Evolutionary conservation across 2,888 invertebrate species (phyloP), one percentile per base, ranked within the genome.

Genomic region (Epirrita christyi): DNA sequence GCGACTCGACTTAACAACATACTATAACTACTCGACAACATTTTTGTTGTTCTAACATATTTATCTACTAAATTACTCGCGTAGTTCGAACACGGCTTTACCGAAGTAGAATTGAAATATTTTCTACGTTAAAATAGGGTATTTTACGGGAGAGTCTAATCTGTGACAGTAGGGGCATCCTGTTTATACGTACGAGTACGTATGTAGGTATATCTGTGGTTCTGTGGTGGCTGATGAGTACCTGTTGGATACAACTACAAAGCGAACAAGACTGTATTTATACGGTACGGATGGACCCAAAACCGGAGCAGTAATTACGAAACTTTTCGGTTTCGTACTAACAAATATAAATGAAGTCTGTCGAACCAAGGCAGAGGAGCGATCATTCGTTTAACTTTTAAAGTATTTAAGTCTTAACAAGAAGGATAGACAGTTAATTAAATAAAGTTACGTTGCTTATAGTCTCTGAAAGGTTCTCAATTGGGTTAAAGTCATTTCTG

Each of bases 271-370:
- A 29, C 45, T 42, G 44, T 53, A 60, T 51, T 2, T 54, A 45
- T 57, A 47, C 55, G 47, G 36, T 37, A 37, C 9, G 46, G 54
- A 50, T 58, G 58, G 60, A 62, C 55, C 47, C 68, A 21, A 21
- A 21, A 67, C 60, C 61, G 53, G 70, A 72, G 74, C 66, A 59
- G 72, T 77, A 80, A 81, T 80, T 78, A 76, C 72, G 61, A 69
- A 80, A 77, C 70, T 76, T 73, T 68, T 67, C 67, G 2, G 21
- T 65, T 65, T 62, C 61, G 61, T 36, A 40, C 49, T 53, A 63
- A 66, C 68, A 69, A 70, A 77, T 73, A 76, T 66, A 73, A 75
- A 79, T 72, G 68, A 68, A 74, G 65, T 64, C 68, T 70, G 69
- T 62, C 67, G 66, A 70, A 70, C 55, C 48, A 67, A 47, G 51